Percentiles rank a stretch among this genome's conserved stretches.
phyloP scores from a whole-genome alignment of 2,113 vertebrate species.

The Macrotis lagotis region DNA sequence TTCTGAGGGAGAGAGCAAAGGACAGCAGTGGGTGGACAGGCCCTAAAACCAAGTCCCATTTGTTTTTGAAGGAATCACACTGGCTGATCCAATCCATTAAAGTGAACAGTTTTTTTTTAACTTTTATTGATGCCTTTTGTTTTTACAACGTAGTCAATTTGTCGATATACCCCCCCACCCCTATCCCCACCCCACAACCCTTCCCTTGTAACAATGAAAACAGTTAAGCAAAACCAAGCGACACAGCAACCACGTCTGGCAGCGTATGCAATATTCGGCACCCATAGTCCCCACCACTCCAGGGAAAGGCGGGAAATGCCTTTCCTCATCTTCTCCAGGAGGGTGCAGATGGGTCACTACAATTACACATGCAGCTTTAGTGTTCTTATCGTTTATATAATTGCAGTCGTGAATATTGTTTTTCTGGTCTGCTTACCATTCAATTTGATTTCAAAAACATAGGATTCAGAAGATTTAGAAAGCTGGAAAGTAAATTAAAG shows the following conservation, averaged over 20 bases:
- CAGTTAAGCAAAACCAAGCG: neutral
- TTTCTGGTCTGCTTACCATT: neutral
- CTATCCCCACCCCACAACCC: neutral
- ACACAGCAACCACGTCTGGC: neutral
- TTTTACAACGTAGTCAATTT: neutral
- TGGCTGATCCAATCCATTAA: neutral
- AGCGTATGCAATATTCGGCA: neutral
- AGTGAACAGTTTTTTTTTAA: neutral
- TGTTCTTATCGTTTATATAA: neutral
- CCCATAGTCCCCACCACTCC: neutral
- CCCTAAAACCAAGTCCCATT: neutral
- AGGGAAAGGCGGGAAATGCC: neutral
- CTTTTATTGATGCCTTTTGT: neutral
- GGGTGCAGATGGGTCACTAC: neutral
- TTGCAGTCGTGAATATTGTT: neutral
- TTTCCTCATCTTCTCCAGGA: neutral
- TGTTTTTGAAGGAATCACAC: neutral
- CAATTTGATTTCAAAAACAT: neutral
- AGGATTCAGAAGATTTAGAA: neutral
- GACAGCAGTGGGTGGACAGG: neutral
- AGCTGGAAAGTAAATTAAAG: neutral
- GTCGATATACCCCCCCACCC: neutral
- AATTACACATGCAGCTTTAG: neutral
- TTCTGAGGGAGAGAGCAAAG: neutral
- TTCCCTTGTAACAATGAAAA: constrained; percentile 3